Base-by-base conservation (phyloP, 2,888 invertebrate species). In the Calliphora vomitoria region DNA sequence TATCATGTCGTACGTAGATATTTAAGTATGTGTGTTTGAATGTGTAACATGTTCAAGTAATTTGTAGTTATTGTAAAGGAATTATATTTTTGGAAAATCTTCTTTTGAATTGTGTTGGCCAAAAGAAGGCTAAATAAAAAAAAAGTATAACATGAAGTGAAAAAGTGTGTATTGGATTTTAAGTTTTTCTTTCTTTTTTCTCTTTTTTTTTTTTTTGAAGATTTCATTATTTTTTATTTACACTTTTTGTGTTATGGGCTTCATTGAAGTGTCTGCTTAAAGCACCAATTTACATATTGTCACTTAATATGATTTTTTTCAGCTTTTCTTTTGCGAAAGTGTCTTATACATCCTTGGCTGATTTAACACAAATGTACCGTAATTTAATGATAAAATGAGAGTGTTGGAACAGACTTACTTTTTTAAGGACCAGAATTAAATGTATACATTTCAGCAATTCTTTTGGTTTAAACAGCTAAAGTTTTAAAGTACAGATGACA, bases 61-160 rank as follows among this genome's bases (percentile, higher is more conserved):
- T 87, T 87, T 85, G 87, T 85, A 71, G 85, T 75, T 79, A 85
- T 85, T 87, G 82, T 87, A 71, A 85, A 85, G 82, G 85, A 85
- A 87, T 87, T 87, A 87, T 82, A 47, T 85, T 76, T 75, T 64
- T 62, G 53, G 58, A 69, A 82, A 82, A 76, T 81, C 75, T 86
- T 86, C 79, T 72, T 81, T 84, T 87, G 76, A 44, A 41, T 72
- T 74, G 53, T 53, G 60, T 82, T 69, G 79, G 41, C 79, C 74
- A 60, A 41, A 35, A 35, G 35, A 41, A 72, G 31, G 8, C 64
- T 15, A 5, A n/a, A 47, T 15, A n/a, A 75, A 75, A 55, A 60
- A 25, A 44, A 75, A 74, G 38, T 8, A 53, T 31, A 75, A 44
- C 18, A 20, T 68, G 31, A 68, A 86, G 78, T 66, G 58, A 75